Percentiles rank a stretch among this genome's conserved stretches.
phyloP scores from a whole-genome alignment of 2,113 vertebrate species.

The Dinomys branickii region DNA sequence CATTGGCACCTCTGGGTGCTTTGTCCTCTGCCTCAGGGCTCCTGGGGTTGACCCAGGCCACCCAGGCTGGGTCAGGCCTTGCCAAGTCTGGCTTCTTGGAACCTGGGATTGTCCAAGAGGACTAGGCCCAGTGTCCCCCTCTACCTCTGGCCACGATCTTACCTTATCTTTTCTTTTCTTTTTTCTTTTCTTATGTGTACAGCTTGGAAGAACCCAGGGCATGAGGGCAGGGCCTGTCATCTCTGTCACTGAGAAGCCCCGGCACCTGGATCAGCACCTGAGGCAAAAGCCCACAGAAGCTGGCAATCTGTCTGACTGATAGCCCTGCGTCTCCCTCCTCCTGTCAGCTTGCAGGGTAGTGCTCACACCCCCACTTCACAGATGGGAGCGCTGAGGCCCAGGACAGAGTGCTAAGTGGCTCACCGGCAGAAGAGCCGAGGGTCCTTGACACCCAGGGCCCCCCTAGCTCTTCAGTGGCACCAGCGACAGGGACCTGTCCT shows the following conservation, averaged over 20 bases:
- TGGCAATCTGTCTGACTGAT: fast-evolving
- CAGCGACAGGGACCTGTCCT: neutral
- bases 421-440: neutral
- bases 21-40: neutral
- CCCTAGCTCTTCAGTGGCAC: fast-evolving
- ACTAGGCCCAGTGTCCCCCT: fast-evolving
- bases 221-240: neutral
- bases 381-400: neutral
- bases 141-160: neutral
- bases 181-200: neutral
- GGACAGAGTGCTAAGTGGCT: neutral
- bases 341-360: fast-evolving
- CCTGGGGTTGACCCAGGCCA: neutral
- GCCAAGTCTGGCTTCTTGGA: fast-evolving
- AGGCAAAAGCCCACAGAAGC: fast-evolving
- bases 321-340: fast-evolving
- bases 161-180: neutral
- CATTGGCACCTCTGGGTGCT: no score
- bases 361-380: neutral
- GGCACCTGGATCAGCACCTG: neutral
- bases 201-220: neutral
- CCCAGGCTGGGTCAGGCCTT: neutral
- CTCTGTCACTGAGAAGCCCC: neutral
- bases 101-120: neutral
- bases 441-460: neutral